Evolutionary conservation across 2,888 invertebrate species (phyloP).

Genomic region (Phaonia tiefii): DNA sequence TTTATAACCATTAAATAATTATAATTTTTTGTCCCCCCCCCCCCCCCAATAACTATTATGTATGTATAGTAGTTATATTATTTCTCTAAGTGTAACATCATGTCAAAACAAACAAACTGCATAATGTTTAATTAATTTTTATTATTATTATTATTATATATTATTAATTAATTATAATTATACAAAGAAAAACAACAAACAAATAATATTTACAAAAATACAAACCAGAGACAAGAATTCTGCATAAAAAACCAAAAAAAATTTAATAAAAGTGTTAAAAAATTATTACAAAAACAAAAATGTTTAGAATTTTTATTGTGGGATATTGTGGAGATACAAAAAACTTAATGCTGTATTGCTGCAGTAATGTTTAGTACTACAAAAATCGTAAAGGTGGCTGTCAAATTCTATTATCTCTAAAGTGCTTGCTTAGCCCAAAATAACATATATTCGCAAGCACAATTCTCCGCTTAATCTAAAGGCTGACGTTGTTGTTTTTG

Average conservation of each 20-base stretch:
- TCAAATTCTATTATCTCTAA: too few relatives aligned
- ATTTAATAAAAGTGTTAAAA: slow-evolving; percentile 66
- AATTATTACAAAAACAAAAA: slow-evolving; percentile 59
- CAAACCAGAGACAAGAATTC: slow-evolving; percentile 53
- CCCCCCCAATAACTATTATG: slow-evolving; percentile 52
- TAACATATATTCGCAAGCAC: too few relatives aligned
- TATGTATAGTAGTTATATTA: slow-evolving; percentile 33
- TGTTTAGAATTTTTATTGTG: background rate
- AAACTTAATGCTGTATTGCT: too few relatives aligned
- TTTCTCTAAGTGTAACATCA: slow-evolving; percentile 37
- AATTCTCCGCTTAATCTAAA: too few relatives aligned
- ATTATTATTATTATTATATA: slow-evolving; percentile 64
- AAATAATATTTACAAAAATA: slow-evolving; percentile 66
- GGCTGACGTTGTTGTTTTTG: too few relatives aligned
- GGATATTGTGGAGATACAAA: too few relatives aligned
- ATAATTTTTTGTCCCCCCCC: slow-evolving; percentile 38
- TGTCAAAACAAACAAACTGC: slow-evolving; percentile 67
- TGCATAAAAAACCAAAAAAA: slow-evolving; percentile 58
- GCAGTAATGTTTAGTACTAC: too few relatives aligned
- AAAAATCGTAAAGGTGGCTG: too few relatives aligned
- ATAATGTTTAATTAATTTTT: slow-evolving; percentile 67
- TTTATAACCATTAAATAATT: slow-evolving; percentile 14
- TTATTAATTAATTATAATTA: slow-evolving; percentile 45
- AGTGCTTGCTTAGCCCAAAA: too few relatives aligned
- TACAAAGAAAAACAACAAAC: slow-evolving; percentile 52